Conservation (phyloP, 2,888 invertebrate genomes). For the Leucozona laternaria region DNA sequence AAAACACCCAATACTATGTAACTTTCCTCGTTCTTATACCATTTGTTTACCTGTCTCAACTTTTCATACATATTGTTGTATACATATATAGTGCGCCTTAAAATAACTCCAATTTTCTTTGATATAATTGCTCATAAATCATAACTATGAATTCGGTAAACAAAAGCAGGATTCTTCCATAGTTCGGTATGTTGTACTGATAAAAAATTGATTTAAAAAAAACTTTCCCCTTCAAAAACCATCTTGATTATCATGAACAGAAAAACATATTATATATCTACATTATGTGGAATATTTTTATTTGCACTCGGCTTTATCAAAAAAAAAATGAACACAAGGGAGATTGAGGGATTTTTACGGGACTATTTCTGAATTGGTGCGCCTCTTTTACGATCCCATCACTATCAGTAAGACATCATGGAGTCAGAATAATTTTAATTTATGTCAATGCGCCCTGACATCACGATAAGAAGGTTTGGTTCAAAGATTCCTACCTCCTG, state of each 20-base stretch:
- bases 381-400: slow-evolving; percentile 10
- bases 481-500: slow-evolving; percentile 43
- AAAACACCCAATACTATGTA: too few relatives aligned
- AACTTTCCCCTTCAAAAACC: neutral
- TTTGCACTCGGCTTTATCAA: neutral
- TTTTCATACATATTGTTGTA: too few relatives aligned
- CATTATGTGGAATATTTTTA: neutral
- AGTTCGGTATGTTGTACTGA: neutral
- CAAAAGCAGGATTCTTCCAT: neutral
- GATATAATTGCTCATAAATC: too few relatives aligned
- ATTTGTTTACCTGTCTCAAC: too few relatives aligned
- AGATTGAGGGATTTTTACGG: slow-evolving; percentile 6
- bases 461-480: slow-evolving; percentile 46
- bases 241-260: neutral
- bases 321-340: neutral
- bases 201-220: neutral
- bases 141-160: neutral
- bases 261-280: neutral
- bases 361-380: slow-evolving; percentile 2
- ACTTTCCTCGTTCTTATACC: too few relatives aligned
- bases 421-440: slow-evolving; percentile 32
- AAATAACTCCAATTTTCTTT: too few relatives aligned
- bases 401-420: slow-evolving; percentile 31
- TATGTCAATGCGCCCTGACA: slow-evolving; percentile 31
- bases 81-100: too few relatives aligned